Base-by-base conservation (phyloP, 2,113 vertebrate genomes). In the Eclectus roratus region DNA sequence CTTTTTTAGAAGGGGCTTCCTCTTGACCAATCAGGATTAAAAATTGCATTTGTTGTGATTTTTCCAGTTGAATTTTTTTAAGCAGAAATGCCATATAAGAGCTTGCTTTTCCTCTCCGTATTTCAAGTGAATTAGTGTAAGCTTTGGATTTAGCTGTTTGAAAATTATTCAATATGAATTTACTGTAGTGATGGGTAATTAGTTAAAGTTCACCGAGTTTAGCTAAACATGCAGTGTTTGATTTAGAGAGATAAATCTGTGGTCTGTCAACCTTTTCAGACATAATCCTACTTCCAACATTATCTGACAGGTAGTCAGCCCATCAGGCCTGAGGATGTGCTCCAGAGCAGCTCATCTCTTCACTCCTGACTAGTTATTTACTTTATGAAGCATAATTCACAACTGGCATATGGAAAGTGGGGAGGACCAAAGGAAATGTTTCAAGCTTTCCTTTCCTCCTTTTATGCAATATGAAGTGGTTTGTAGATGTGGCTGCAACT, bases 171-270 rank as follows among this genome's bases (percentile, higher is more conserved):
- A 1, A 1, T 78, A 53, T 0, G 25, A 79, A 69, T 65, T 82
- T 91, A 65, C 95, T 91, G 90, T 97, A 97, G 96, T 97, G 95
- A 96, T 93, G 93, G 96, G 71, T 97, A 96, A 97, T 98, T 97
- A 97, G 96, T 97, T 92, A 82, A 97, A 97, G 95, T 97, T 95
- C 91, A 96, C 76, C 55, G 93, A 83, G 74, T 96, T 96, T 91
- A 93, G 35, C 94, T 90, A 96, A 98, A 94, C 72, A 80, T 50
- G 37, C 84, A 79, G 90, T 60, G 65, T 96, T 97, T 97, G 95
- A 96, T 94, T 97, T 94, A 61, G 85, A 93, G 94, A 98, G 96
- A 82, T 73, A 91, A 96, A 96, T 97, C 91, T 96, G 89, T 97
- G 95, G 29, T 95, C 97, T 97, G 94, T 98, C 96, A 97, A 63